These are phyloP conservation scores for Coleophora flavipennella DNA, from an alignment of 2,888 invertebrate species.

Conservation along the genomic window DNA sequence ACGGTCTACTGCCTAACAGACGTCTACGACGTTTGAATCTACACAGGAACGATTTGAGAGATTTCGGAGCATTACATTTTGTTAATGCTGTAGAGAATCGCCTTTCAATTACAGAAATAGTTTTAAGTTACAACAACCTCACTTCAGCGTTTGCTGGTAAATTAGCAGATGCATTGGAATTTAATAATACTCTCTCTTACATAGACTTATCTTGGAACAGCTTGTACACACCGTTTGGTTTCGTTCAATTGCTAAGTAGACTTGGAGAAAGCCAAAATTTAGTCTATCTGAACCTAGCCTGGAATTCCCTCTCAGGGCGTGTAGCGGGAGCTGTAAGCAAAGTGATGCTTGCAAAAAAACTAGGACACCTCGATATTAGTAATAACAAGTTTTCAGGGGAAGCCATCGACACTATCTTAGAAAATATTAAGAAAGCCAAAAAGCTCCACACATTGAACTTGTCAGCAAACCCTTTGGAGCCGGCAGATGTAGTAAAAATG, in stretches of 20 bases:
- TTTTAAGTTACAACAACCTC: slow-evolving; percentile 22
- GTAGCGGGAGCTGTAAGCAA: slow-evolving; percentile 17
- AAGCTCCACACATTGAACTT: slow-evolving; percentile 20
- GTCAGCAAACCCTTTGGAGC: slow-evolving; percentile 23
- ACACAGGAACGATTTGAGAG: slow-evolving; percentile 20
- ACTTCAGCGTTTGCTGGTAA: slow-evolving; percentile 14
- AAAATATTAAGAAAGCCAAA: slow-evolving; percentile 13
- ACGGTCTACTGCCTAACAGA: slow-evolving; percentile 18
- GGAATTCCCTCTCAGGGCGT: slow-evolving; percentile 22
- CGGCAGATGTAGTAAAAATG: slow-evolving; percentile 20
- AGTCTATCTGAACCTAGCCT: slow-evolving; percentile 22
- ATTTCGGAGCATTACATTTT: slow-evolving; percentile 19
- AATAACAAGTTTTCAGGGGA: slow-evolving; percentile 21
- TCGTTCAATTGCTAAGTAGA: slow-evolving; percentile 17
- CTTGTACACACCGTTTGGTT: slow-evolving; percentile 18
- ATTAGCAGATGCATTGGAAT: slow-evolving; percentile 22
- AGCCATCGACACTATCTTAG: slow-evolving; percentile 14
- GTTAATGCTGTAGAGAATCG: slow-evolving; percentile 17
- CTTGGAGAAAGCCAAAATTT: slow-evolving; percentile 18
- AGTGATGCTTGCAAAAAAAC: slow-evolving; percentile 13
- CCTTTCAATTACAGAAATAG: slow-evolving; percentile 18
- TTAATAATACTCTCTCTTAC: slow-evolving; percentile 21
- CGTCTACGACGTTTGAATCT: slow-evolving; percentile 19
- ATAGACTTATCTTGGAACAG: slow-evolving; percentile 30
- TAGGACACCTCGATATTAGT: slow-evolving; percentile 17